These are phyloP conservation scores for Ceriagrion tenellum DNA, from an alignment of 2,888 invertebrate genomes.

Conservation along the genomic window DNA sequence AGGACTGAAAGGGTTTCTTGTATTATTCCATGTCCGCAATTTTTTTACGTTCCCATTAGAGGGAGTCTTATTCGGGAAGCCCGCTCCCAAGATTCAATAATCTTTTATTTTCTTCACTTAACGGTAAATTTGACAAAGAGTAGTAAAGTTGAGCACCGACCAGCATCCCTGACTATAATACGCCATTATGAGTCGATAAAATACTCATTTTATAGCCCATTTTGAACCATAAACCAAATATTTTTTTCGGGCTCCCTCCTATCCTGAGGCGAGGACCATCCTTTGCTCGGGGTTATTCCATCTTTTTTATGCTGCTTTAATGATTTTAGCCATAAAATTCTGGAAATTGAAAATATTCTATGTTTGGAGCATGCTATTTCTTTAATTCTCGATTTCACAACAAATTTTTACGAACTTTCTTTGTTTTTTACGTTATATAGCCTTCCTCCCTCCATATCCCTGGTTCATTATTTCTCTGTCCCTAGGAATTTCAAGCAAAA, in stretches of 20 bases:
- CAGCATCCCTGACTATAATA: background rate
- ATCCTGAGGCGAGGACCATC: background rate
- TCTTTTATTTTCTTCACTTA: background rate
- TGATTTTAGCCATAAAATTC: background rate
- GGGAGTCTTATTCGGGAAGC: no score
- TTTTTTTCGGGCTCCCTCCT: background rate
- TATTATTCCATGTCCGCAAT: background rate
- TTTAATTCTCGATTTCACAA: background rate
- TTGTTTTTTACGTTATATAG: background rate
- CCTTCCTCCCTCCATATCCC: background rate
- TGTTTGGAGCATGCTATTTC: no score
- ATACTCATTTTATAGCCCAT: constrained; percentile 49
- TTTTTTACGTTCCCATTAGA: background rate
- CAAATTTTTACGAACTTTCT: background rate
- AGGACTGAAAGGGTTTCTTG: background rate
- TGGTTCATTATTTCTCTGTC: background rate
- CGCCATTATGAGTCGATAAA: constrained; percentile 38
- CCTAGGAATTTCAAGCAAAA: background rate
- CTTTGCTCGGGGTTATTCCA: background rate
- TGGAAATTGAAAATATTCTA: background rate
- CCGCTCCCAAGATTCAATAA: background rate
- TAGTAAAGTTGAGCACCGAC: background rate
- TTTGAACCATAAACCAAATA: constrained; percentile 33
- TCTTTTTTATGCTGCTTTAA: background rate
- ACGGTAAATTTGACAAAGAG: background rate